Base-by-base conservation (phyloP, 2,113 vertebrate genomes). In the Diadophis punctatus region DNA sequence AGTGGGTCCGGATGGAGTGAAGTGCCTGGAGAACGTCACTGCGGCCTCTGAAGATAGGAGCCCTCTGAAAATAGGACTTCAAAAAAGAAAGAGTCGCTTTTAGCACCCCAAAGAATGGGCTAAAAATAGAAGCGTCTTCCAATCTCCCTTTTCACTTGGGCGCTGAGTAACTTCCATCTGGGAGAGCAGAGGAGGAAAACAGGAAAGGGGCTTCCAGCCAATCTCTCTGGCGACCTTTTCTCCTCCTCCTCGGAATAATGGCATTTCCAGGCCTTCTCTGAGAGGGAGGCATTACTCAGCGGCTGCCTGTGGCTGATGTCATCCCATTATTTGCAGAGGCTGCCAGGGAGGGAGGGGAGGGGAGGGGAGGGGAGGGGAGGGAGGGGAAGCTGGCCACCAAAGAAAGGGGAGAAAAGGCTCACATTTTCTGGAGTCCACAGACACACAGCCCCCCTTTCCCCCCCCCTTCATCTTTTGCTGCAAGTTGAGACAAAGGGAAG, bases 241-340 rank as follows among this genome's bases (percentile, higher is more conserved):
- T 90, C n/a, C 80, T 93, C 60, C 7, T 90, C n/a, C 80, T 93
- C 60, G 49, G 92, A 74, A 88, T 88, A 88, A 86, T 34, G 60
- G 55, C 92, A 87, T 80, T 90, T 80, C 85, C 92, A 74, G 89
- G 53, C 84, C 89, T 90, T 34, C 58, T 91, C 89, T 2, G 49
- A 87, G 48, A 23, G 53, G 52, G 48, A 46, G 46, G 52, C 85
- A 74, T 93, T 87, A 87, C 85, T 87, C 84, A 93, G 92, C 16
- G 68, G 68, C 34, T 25, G 52, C 55, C 1, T 74, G 25, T 34
- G 88, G 23, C 86, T 88, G 90, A 91, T 88, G 90, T 93, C 92
- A 91, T 91, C 90, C n/a, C 86, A 80, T 93, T 87, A 49, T 88
- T 58, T 93, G 92, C 85, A 93, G 25, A 74, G 30, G 84, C 48